A percentile compares a stretch with the other conserved stretches of the same genome.
phyloP scores from a whole-genome alignment of 2,797 vertebrate species.

The Liparis tanakae region DNA sequence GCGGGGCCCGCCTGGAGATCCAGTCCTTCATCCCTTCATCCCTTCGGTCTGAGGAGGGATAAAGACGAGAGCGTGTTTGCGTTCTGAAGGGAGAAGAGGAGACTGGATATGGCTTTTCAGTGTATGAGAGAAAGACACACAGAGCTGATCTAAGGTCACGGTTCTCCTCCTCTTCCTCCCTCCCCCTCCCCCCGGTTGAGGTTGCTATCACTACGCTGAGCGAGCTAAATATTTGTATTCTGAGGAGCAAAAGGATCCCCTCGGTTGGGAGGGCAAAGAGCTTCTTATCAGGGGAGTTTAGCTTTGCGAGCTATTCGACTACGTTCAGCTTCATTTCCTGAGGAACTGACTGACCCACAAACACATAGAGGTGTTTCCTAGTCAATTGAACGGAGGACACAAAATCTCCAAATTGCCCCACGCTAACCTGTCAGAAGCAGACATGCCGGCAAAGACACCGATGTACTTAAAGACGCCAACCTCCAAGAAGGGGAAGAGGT shows the following conservation, averaged over 20 bases:
- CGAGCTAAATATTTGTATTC: constrained; percentile 45
- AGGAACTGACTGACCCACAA: background rate
- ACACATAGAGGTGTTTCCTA: background rate
- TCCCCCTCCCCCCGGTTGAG: constrained; percentile 45
- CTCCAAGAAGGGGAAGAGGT: constrained; percentile 83
- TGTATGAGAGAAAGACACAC: constrained; percentile 37
- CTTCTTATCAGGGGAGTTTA: constrained; percentile 24
- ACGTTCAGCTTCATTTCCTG: background rate
- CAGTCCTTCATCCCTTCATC: constrained; percentile 42
- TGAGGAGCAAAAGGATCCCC: constrained; percentile 3
- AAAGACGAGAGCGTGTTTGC: constrained; percentile 10
- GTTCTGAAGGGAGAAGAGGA: constrained; percentile 8
- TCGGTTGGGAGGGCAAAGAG: constrained; percentile 20
- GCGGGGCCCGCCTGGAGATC: background rate
- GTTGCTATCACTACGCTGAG: constrained; percentile 39
- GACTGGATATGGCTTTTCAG: constrained; percentile 47
- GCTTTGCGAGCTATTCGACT: constrained; percentile 4
- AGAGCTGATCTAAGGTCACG: constrained; percentile 66
- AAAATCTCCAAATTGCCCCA: background rate
- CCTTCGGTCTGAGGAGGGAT: constrained; percentile 17
- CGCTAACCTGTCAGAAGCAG: constrained; percentile 45
- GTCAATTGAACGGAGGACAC: background rate
- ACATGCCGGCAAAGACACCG: constrained; percentile 88
- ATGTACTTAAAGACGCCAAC: constrained; percentile 87
- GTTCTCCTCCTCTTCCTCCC: constrained; percentile 29